A percentile compares a stretch with the other conserved stretches of the same genome.
Conservation (phyloP, 2,888 invertebrate species). For the Labia minor region DNA sequence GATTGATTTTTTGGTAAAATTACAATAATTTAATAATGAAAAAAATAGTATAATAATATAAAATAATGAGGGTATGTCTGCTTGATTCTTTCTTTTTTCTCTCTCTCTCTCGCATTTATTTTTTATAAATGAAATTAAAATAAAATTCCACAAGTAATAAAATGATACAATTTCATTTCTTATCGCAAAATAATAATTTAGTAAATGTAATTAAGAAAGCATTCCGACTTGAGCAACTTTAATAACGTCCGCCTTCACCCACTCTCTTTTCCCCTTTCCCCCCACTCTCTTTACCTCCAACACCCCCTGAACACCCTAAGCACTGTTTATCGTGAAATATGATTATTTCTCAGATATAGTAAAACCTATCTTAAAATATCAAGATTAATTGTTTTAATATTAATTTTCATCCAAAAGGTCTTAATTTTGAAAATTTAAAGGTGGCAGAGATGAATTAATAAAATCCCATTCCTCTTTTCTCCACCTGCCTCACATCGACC, state of each 20-base stretch:
- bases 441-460: constrained; percentile 13
- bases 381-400: constrained; percentile 13
- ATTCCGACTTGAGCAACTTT: not conserved
- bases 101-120: too few relatives aligned
- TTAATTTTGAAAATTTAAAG: constrained; percentile 5
- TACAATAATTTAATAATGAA: too few relatives aligned
- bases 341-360: constrained; percentile 6
- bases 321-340: constrained; percentile 1
- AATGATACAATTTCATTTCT: constrained; percentile 1
- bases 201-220: constrained; percentile 13
- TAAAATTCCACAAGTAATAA: not conserved
- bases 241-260: constrained; percentile 13
- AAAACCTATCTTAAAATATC: constrained; percentile 6
- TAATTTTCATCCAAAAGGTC: not conserved
- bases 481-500: too few relatives aligned
- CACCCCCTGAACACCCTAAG: too few relatives aligned
- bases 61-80: too few relatives aligned
- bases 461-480: too few relatives aligned
- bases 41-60: too few relatives aligned
- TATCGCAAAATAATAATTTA: constrained; percentile 7
- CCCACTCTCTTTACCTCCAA: too few relatives aligned
- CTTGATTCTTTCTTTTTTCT: too few relatives aligned
- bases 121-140: not conserved
- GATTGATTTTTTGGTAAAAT: too few relatives aligned
- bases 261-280: too few relatives aligned